Evolutionary conservation across 30 jellyfish, hydroid and myxozoan genomes (phyloP), one percentile per base, ranked within the genome.

Genomic region (Hydractinia symbiolongicarpus): DNA sequence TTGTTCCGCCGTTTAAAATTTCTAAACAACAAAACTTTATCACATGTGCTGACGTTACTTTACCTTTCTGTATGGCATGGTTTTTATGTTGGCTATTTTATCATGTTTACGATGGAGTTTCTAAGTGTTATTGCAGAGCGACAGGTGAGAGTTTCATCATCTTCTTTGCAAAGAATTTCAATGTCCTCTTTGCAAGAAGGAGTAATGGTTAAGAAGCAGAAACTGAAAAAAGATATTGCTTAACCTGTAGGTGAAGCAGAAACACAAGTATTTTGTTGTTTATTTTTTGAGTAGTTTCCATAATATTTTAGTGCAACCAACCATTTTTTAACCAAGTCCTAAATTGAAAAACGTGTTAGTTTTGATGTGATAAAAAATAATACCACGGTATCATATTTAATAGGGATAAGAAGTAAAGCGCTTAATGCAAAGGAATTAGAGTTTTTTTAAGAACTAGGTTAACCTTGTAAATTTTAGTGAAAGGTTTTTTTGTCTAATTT

Each of bases 21-120:
- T 84, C 95, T 94, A 55, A 95, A 96, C 86, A 94, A 85, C 88
- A 86, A 86, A 79, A 67, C 82, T 72, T 16, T 82, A 7, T 94
- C 99, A 7, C 99, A 88, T 74, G 79, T 94, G 20, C 11, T 88
- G 4, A 86, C 99, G 21, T 81, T 94, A 5, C 50, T 82, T 81
- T 94, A 83, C 77, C 84, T 94, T 69, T 95, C 99, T 6, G 76
- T 94, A 4, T 94, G 99, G 99, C 99, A 94, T 82, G 99, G 99
- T 40, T 94, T 94, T 74, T 94, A 94, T 67, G 69, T 94, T 71
- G 99, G 99, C 5, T 94, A 94, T 62, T 94, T 94, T 61, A 58
- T 94, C 30, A 73, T 83, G 66, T 94, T 94, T 70, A 87, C 86
- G 5, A 30, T 84, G 60, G 99, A 94, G 85, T 94, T 94, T 78